Conservation (phyloP, 2,113 vertebrate species). For the Benitochromis conjunctus region DNA sequence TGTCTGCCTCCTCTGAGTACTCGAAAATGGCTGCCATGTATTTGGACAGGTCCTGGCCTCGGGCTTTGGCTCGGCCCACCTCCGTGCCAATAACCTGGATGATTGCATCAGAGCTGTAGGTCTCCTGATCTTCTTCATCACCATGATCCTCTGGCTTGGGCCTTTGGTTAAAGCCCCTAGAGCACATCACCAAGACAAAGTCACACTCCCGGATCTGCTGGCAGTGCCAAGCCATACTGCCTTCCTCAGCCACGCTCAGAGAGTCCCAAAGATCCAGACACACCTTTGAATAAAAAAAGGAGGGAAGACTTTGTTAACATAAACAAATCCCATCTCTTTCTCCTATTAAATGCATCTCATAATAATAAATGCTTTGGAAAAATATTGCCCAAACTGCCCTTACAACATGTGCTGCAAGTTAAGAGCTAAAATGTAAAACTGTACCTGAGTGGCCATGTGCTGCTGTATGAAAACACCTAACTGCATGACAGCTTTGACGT, state of each 20-base stretch:
- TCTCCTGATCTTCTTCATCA: not conserved
- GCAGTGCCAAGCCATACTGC: constrained; percentile 67
- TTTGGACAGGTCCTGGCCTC: constrained; percentile 67
- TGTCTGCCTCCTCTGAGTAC: constrained; percentile 66
- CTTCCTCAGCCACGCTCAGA: constrained; percentile 65
- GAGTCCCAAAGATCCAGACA: constrained; percentile 76
- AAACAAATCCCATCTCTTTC: not conserved
- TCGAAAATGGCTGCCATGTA: constrained; percentile 74
- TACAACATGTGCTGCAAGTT: not conserved
- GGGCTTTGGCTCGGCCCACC: constrained; percentile 58
- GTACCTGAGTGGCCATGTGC: constrained; percentile 75
- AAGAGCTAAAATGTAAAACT: not conserved
- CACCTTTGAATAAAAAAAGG: constrained; percentile 51
- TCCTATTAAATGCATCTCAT: not conserved
- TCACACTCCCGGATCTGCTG: constrained; percentile 66
- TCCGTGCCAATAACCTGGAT: constrained; percentile 67
- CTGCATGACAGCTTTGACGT: constrained; percentile 68
- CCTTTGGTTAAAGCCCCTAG: constrained; percentile 40
- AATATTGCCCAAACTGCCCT: not conserved
- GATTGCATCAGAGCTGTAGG: constrained; percentile 9
- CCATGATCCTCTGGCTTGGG: not conserved
- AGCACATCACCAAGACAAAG: constrained; percentile 74
- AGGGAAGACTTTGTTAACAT: not conserved
- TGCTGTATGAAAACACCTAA: constrained; percentile 74
- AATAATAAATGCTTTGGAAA: not conserved